phyloP scores from a whole-genome alignment of 2,113 vertebrate genomes.

The Pseudorasbora parva region DNA sequence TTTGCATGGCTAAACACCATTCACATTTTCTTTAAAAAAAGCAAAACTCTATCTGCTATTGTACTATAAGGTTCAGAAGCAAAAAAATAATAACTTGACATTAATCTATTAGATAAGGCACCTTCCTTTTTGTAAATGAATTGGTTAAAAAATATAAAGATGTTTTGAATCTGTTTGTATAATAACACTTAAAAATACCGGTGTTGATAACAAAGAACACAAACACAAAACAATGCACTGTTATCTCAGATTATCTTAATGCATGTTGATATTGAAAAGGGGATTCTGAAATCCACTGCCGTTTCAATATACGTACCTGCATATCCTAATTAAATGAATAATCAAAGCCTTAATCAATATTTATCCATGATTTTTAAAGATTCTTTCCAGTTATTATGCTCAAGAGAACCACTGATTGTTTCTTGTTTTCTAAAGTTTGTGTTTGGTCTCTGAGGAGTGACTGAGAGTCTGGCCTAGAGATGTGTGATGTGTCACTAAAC shows the following conservation, averaged over 20 bases:
- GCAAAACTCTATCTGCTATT: not conserved
- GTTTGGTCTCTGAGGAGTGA: no score
- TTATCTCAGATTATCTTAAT: not conserved
- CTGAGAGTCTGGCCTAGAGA: no score
- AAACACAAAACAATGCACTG: not conserved
- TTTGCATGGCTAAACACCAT: not conserved
- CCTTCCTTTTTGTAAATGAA: not conserved
- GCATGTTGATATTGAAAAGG: not conserved
- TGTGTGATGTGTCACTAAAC: no score
- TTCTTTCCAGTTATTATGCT: no score
- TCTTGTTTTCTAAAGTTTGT: no score
- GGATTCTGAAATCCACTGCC: no score
- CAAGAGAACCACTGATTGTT: no score
- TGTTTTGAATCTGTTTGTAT: not conserved
- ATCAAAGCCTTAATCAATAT: no score
- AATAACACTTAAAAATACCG: not conserved
- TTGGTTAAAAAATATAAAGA: not conserved
- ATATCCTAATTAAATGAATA: no score
- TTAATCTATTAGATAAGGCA: not conserved
- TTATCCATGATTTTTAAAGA: no score
- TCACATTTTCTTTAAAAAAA: not conserved
- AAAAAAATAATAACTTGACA: not conserved
- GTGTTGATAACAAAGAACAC: not conserved
- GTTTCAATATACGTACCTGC: no score
- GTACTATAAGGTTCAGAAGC: not conserved